Base-by-base conservation (phyloP, 2,888 invertebrate species). In the Apamea sordens region DNA sequence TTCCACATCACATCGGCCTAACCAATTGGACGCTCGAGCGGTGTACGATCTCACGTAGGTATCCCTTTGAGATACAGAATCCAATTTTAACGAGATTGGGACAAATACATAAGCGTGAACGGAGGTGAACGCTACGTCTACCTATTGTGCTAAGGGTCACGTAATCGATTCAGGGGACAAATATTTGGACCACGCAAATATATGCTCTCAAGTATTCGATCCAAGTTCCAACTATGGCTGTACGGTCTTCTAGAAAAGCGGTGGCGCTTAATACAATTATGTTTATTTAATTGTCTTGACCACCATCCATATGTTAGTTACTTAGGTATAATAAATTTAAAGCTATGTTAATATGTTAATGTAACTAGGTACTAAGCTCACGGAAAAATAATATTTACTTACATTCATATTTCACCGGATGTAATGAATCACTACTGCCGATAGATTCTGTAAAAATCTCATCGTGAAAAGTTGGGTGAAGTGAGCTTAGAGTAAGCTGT, bases 111-210 rank as follows among this genome's bases (percentile, higher is more conserved):
- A n/a, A 21, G 28, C 28, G 11, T 41, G 15, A 50, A 73, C 18
- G 41, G 56, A 68, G n/a, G 28, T 59, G 56, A 59, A n/a, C 41
- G 15, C 41, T 36, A 28, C 18, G 18, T 11, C 50, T 36, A 47
- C 18, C 61, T 71, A 67, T 76, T 75, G 70, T 84, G 61, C 44
- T 61, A 18, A 24, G 67, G 79, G 68, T 84, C 84, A 69, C n/a
- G 47, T 69, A 75, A 50, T 63, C 47, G 71, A 83, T 85, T 85
- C 47, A 56, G 44, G 24, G 47, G 70, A 59, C 56, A 75, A 85
- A 85, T 83, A 76, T 63, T 80, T 67, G 67, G 10, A 67, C 15
- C 53, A 3, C 0, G 44, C 70, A 59, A 50, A 65, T 77, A 77
- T 69, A 59, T 70, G 64, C 70, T 47, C 6, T 36, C 69, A 50